These are phyloP conservation scores for Protophormia terraenovae DNA, from an alignment of 2,888 invertebrate species.

Conservation along the genomic window DNA sequence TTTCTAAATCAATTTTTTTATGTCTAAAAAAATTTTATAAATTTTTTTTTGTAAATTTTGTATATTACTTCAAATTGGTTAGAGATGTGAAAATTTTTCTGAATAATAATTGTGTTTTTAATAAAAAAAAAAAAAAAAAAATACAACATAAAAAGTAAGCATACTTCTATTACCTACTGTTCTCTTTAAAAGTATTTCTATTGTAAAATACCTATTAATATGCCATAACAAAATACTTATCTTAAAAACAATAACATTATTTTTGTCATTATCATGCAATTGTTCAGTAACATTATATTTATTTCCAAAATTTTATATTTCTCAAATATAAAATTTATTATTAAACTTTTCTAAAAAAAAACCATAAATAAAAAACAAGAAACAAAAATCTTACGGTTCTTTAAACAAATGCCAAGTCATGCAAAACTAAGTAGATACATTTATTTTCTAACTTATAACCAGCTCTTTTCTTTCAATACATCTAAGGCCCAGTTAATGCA, in stretches of 20 bases:
- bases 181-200: background rate
- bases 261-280: background rate
- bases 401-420: conserved; percentile 55
- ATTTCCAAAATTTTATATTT: conserved; percentile 2
- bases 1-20: background rate
- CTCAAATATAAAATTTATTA: conserved; percentile 23
- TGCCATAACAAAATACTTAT: background rate
- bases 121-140: no score
- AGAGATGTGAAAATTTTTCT: no score
- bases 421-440: conserved; percentile 47
- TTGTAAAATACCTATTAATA: background rate
- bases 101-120: no score
- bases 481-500: background rate
- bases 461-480: background rate
- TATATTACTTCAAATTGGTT: no score
- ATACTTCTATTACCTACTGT: background rate
- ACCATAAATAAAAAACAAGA: background rate
- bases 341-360: background rate
- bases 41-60: background rate
- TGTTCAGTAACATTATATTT: background rate
- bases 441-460: background rate
- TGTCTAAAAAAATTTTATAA: background rate
- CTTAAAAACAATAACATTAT: background rate
- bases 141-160: no score
- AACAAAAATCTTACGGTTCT: conserved; percentile 40